These are phyloP conservation scores for Ophioninae sp. DNA, from an alignment of 2,888 invertebrate species.

Conservation along the genomic window DNA sequence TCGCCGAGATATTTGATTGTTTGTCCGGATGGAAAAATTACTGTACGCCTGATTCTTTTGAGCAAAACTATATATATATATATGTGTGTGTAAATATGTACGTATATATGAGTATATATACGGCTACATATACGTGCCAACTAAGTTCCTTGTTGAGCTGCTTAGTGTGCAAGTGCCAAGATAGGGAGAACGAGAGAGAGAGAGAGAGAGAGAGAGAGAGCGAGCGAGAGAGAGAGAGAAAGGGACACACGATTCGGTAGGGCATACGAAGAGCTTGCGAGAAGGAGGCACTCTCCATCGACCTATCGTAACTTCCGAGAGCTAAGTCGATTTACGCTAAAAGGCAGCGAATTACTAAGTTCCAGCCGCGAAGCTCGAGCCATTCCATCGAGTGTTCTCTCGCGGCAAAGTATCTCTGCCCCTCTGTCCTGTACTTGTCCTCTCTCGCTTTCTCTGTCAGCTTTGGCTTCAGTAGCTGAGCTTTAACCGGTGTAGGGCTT, in stretches of 20 bases:
- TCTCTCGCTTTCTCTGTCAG: conserved; percentile 20
- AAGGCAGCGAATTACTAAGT: conserved; percentile 65
- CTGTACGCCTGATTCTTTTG: no score
- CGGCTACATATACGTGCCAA: neutral
- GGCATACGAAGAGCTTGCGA: conserved; percentile 40
- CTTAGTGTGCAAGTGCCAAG: conserved; percentile 44
- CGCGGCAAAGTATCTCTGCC: conserved; percentile 35
- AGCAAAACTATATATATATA: conserved; percentile 2
- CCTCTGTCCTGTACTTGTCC: conserved; percentile 9
- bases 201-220: conserved; percentile 12
- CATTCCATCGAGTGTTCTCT: conserved; percentile 43
- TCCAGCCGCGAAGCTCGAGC: conserved; percentile 52
- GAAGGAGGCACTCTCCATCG: conserved; percentile 61
- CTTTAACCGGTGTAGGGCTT: conserved; percentile 30
- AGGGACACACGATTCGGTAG: conserved; percentile 37
- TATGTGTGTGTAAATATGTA: neutral
- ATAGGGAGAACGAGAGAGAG: conserved; percentile 19
- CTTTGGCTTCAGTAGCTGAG: conserved; percentile 22
- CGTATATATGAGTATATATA: no score
- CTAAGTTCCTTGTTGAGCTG: neutral
- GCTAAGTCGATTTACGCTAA: conserved; percentile 64
- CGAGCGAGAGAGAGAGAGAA: neutral
- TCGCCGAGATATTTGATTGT: no score
- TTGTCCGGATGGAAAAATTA: no score
- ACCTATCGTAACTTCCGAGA: conserved; percentile 62